Base-by-base conservation (phyloP, 1,140 invertebrate genomes). In the Neoseiulus cucumeris region DNA sequence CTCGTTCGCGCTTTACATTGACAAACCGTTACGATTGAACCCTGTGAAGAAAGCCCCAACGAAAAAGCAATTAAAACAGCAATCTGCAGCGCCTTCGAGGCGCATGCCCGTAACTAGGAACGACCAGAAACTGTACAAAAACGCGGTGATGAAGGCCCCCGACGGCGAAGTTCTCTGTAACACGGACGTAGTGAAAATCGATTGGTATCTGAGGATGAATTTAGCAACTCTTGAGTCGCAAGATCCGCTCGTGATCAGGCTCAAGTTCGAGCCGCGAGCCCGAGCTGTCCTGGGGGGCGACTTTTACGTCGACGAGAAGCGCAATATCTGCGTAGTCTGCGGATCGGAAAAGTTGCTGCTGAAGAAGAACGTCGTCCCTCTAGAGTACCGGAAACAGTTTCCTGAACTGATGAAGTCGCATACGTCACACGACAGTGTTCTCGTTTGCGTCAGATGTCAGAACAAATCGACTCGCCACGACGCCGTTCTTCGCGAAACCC, bases 261-360 rank as follows among this genome's bases (percentile, higher is more conserved):
- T 91, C 1, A 82, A 81, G n/a, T 90, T 90, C 75, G 86, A 89
- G 72, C 87, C 88, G 0, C 81, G 85, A 1, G 85, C 85, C 7
- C 79, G 86, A 12, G 84, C 85, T 17, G 67, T 69, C 12, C 67
- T 70, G 20, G 79, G 82, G 7, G 82, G 82, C 25, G 80, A 83
- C 67, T 89, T 86, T 74, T 89, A 88, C 70, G 80, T 83, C 47
- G 80, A 82, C 64, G 77, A 81, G 0, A 89, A 89, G 72, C 77
- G 84, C 45, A 90, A 90, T 75, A 79, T 80, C n/a, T 91, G 88
- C 72, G 87, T 89, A 7, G 87, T 89, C 0, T 91, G 87, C 75
- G 87, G 87, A 2, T 71, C 74, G 4, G 74, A 74, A 0, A 80
- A 88, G 51, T 81, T 82, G 0, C 87, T 84, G 70, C 82, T 87